These are phyloP conservation scores for Lepus europaeus DNA, from an alignment of 2,113 vertebrate genomes.

Conservation along the genomic window DNA sequence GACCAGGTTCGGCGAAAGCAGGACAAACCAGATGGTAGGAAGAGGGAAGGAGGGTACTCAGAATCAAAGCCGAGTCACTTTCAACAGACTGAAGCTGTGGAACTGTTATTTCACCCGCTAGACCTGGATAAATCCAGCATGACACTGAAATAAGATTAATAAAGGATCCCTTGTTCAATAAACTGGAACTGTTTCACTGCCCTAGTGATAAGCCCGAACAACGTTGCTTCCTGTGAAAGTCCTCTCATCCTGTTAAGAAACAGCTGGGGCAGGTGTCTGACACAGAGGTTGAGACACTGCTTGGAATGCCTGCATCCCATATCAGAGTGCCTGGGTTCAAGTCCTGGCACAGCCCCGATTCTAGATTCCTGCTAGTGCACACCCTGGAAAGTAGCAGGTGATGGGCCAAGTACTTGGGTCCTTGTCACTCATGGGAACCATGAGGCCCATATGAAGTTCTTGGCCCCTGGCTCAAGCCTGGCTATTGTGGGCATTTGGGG, in stretches of 20 bases:
- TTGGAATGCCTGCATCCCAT: too few relatives aligned
- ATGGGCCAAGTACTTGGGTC: too few relatives aligned
- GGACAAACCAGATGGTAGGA: neutral
- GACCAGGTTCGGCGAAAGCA: neutral
- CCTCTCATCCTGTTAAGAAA: neutral
- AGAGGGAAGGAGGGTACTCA: neutral
- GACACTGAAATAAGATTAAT: neutral
- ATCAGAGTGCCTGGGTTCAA: too few relatives aligned
- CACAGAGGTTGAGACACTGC: neutral
- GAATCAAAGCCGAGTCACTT: constrained; percentile 13
- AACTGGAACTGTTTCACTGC: neutral
- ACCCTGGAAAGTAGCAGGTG: too few relatives aligned
- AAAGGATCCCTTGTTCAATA: neutral
- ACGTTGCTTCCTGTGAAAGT: constrained; percentile 8
- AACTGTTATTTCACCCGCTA: neutral
- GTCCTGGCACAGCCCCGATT: too few relatives aligned
- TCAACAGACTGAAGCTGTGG: neutral
- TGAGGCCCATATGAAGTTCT: too few relatives aligned
- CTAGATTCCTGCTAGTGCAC: too few relatives aligned
- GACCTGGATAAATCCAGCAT: neutral
- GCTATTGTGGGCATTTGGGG: too few relatives aligned
- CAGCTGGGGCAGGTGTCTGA: neutral
- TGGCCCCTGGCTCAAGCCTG: too few relatives aligned
- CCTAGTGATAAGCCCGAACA: neutral
- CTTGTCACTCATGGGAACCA: too few relatives aligned